phyloP scores from a whole-genome alignment of 2,797 vertebrate genomes.

The Hydrophis major region DNA sequence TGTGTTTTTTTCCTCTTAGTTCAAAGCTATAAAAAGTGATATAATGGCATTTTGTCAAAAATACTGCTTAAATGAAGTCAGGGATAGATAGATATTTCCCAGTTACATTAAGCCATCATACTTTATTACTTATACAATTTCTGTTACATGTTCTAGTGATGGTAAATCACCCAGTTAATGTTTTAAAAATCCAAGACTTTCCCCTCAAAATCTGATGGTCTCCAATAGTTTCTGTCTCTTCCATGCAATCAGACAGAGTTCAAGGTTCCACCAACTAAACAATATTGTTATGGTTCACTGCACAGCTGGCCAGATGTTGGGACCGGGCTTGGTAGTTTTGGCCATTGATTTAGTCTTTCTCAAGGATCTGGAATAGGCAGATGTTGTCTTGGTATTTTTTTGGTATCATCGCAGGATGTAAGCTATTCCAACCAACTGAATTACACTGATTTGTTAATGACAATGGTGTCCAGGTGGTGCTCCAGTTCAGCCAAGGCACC shows the following conservation, averaged over 20 bases:
- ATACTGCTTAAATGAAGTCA: neutral
- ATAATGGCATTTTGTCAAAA: slow-evolving; percentile 9
- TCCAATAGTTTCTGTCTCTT: neutral
- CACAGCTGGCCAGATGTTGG: neutral
- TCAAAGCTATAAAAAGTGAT: slow-evolving; percentile 7
- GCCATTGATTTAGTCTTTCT: neutral
- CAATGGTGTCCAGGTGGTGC: neutral
- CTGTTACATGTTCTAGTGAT: neutral
- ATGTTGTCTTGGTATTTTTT: neutral
- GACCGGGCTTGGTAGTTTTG: neutral
- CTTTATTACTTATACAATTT: neutral
- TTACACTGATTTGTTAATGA: neutral
- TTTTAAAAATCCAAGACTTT: neutral
- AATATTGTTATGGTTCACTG: neutral
- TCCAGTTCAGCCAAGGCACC: neutral
- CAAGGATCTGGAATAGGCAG: neutral
- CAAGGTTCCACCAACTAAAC: neutral
- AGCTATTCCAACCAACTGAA: neutral
- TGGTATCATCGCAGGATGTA: neutral
- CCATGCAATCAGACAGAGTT: neutral
- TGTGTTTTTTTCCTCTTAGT: neutral
- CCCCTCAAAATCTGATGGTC: neutral
- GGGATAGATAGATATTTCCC: neutral
- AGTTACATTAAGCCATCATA: neutral
- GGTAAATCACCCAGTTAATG: neutral